Base-by-base conservation (phyloP, 2,888 invertebrate genomes). In the Ochropleura leucogaster region DNA sequence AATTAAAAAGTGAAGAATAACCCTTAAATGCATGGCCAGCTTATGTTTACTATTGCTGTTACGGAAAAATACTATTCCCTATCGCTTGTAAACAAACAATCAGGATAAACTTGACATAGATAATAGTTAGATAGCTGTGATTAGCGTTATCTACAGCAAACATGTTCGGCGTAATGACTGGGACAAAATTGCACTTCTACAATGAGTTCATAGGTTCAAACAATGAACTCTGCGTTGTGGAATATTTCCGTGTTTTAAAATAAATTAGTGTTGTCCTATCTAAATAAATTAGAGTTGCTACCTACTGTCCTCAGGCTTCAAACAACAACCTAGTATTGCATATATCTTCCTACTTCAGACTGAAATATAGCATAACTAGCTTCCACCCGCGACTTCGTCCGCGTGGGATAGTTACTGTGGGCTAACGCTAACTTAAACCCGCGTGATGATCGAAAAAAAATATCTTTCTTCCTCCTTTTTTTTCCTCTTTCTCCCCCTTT, bases 61-160 rank as follows among this genome's bases (percentile, higher is more conserved):
- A 90, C 88, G 93, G 93, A 93, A 93, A 93, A 93, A 89, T 90
- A 92, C 93, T 83, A 87, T 85, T 80, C 78, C 49, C 64, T 89
- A 91, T 88, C 86, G 73, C 76, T 84, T 82, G 89, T 90, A 92
- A 91, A 91, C 83, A 90, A 89, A 89, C 78, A 85, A 77, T 79
- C 75, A 57, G 77, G 84, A 87, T 89, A 89, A 87, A 89, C 85
- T 86, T 85, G 87, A 86, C 84, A 86, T 53, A 82, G 88, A 90
- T 89, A 87, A 70, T 76, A 75, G 79, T 87, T 81, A 85, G 81
- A 85, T 88, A 84, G 40, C 51, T 60, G 47, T 68, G 85, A 83
- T 85, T 83, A 79, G 12, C 47, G 66, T 80, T 86, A 87, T 88
- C 85, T 77, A 72, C 49, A 77, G 53, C 53, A 77, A 82, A 80